Evolutionary conservation across 2,888 invertebrate genomes (phyloP).

Genomic region (Agonopterix subpropinquella): DNA sequence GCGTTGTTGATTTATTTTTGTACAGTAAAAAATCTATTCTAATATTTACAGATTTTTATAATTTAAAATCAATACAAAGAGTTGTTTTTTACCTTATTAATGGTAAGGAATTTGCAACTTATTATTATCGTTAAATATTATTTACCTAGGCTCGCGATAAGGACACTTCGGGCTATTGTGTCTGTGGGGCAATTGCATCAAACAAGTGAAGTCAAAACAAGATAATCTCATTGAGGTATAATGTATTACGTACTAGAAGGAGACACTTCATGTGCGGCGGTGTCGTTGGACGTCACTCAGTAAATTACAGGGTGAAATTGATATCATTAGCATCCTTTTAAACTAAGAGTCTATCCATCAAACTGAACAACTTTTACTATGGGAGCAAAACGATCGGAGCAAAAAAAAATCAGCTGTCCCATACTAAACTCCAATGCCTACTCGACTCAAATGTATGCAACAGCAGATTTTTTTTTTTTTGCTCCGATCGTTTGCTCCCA

Average conservation of each 20-base stretch:
- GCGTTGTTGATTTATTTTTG: constrained; percentile 2
- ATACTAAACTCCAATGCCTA: too few relatives aligned
- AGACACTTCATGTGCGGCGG: too few relatives aligned
- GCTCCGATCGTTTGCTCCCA: too few relatives aligned
- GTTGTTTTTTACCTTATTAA: neutral
- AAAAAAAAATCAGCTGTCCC: too few relatives aligned
- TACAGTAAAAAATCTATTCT: constrained; percentile 7
- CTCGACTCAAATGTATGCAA: too few relatives aligned
- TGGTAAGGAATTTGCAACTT: neutral
- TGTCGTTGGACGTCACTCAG: too few relatives aligned
- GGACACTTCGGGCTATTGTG: neutral
- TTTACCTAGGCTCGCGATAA: neutral
- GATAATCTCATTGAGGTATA: neutral
- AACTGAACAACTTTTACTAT: too few relatives aligned
- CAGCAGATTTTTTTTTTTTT: too few relatives aligned
- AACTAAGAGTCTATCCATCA: too few relatives aligned
- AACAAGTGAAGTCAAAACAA: neutral
- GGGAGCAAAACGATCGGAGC: too few relatives aligned
- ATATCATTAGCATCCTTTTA: too few relatives aligned
- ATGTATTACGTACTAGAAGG: neutral
- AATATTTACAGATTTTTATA: constrained; percentile 11
- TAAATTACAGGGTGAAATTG: too few relatives aligned
- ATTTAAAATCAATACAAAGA: constrained; percentile 2
- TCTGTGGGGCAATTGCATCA: neutral
- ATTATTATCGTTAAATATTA: neutral